Base-by-base conservation (phyloP, 1,140 invertebrate genomes). In the Coenobita brevimanus region DNA sequence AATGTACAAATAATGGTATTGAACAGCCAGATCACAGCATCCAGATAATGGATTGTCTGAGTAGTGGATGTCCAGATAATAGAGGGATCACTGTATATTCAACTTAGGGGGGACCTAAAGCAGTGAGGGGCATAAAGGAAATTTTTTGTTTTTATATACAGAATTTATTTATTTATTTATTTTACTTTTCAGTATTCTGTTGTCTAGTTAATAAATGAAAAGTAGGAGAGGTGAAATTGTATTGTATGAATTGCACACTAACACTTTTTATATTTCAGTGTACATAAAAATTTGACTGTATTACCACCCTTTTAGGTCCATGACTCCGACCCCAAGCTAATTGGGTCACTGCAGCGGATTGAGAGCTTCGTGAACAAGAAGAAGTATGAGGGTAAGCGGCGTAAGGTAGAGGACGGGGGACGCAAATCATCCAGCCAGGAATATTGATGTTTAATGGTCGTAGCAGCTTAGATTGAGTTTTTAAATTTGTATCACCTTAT, bases 341-440 rank as follows among this genome's bases (percentile, higher is more conserved):
- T 78, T 4, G 24, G 43, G 4, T 71, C 82, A 1, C 54, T 85
- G 30, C 43, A 64, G 13, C 54, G 82, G 46, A 76, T 85, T 46
- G 82, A 85, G 24, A 85, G 82, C 30, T 85, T 85, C 33, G 73
- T 85, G 13, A 85, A 84, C 50, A 84, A 85, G 38, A 85, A 85
- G 24, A 85, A 64, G 54, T 27, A 76, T 24, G 82, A 85, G 33
- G 73, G 69, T 4, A 85, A 85, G 38, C 54, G 82, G 13, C 73
- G 71, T 30, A 85, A 78, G 50, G 17, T 30, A 21, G 82, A 75
- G 17, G 80, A 82, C 15, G 82, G 57, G 17, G 80, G 69, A 30
- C 6, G 46, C 46, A 50, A 50, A 6, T 6, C 79, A 33, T 62
- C 6, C 38, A 81, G 79, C n/a, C 79, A 30, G n/a, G 79, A 81